Percentiles rank a stretch among this genome's conserved stretches.
phyloP scores from a whole-genome alignment of 2,797 vertebrate species.

The Clarias platycephalus region DNA sequence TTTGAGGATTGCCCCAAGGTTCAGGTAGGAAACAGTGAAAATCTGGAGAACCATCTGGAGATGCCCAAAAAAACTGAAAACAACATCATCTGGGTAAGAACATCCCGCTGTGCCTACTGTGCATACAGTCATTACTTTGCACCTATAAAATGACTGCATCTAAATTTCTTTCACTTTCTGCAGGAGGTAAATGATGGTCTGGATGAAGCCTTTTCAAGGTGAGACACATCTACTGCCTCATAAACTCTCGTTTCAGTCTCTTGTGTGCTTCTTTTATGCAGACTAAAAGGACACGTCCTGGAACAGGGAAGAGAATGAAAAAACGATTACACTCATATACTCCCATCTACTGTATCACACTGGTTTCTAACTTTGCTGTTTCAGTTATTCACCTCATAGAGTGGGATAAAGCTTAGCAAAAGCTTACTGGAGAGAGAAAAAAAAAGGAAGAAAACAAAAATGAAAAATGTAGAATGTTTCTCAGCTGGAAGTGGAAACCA shows the following conservation, averaged over 20 bases:
- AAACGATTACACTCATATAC: neutral
- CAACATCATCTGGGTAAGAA: neutral
- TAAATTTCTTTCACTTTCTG: neutral
- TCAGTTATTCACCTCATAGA: neutral
- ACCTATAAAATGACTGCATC: neutral
- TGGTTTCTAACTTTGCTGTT: neutral
- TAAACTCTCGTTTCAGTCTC: neutral
- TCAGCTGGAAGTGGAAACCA: neutral
- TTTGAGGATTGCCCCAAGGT: neutral
- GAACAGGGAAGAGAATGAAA: neutral
- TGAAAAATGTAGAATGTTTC: neutral
- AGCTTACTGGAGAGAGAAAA: neutral
- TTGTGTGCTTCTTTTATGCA: neutral
- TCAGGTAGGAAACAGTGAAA: neutral
- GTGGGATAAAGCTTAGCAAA: neutral
- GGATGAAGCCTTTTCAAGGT: conserved; percentile 96
- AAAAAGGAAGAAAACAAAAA: neutral
- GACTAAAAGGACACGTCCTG: neutral
- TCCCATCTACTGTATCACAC: neutral
- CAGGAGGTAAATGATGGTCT: conserved; percentile 16
- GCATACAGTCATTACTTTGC: neutral
- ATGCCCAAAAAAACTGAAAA: neutral
- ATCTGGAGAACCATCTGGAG: neutral
- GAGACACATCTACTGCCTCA: conserved; percentile 41
- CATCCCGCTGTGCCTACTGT: too few species aligned